Base-by-base conservation (phyloP, 2,888 invertebrate species). In the Biston betularia region DNA sequence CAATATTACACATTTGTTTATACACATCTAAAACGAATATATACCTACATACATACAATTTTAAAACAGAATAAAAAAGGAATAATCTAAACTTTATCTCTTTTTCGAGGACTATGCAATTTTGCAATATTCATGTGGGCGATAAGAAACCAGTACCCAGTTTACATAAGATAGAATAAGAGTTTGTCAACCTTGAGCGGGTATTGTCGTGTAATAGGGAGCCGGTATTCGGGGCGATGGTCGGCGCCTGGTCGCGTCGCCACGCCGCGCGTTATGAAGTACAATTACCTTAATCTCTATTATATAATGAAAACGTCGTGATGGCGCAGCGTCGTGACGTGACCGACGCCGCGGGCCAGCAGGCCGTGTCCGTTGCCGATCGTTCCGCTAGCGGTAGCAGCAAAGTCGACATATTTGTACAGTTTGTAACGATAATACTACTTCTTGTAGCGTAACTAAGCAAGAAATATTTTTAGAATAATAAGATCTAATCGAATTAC, bases 401-500 rank as follows among this genome's bases (percentile, higher is more conserved):
- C 84, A 77, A 80, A 80, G 81, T 89, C 80, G 84, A 87, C 86
- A 89, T 87, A 90, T 93, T 92, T 93, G 93, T 93, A 93, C 93
- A 93, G 93, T 91, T 92, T 90, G 89, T 90, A 91, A 89, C 84
- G 84, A 90, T 90, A 83, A 81, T 79, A 81, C 89, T 89, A 81
- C 89, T 89, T 92, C 90, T 92, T 87, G 89, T 93, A 93, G 93
- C 79, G 79, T 78, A 77, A 84, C 78, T 92, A 92, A 92, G 92
- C 91, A 87, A 92, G 85, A 92, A 90, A 91, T 90, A 92, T 92
- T 93, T 88, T 91, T 90, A 92, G 92, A 88, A 89, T 89, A 83
- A 79, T 93, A 92, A 93, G 92, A 90, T 92, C 93, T 92, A 92
- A 92, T 92, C 92, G 93, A 93, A 93, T 92, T 92, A 92, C 89